These are phyloP conservation scores for Amorpha juglandis DNA, from an alignment of 2,888 invertebrate genomes.

Conservation along the genomic window DNA sequence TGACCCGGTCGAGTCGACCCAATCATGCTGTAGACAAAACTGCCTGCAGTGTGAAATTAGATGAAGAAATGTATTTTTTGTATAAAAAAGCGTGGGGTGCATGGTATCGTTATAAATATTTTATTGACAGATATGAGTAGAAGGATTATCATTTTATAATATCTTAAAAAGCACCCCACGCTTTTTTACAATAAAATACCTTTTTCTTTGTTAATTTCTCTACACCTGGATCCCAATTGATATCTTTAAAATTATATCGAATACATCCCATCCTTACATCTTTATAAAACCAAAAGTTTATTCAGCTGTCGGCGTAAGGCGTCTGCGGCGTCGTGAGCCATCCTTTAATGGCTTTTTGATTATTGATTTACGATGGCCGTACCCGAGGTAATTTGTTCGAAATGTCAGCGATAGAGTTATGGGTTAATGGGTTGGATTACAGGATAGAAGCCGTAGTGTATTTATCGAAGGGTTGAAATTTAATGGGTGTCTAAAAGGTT, in stretches of 20 bases:
- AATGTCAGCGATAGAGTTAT: slow-evolving; percentile 23
- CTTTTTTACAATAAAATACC: too few species aligned
- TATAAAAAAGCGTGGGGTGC: too few species aligned
- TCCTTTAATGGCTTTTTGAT: slow-evolving; percentile 36
- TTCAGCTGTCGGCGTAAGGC: slow-evolving; percentile 35
- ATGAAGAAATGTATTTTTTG: too few species aligned
- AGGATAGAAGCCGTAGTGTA: background rate
- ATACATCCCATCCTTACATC: slow-evolving; percentile 36
- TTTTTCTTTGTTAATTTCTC: too few species aligned
- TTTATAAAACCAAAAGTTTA: slow-evolving; percentile 40
- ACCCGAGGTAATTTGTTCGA: slow-evolving; percentile 25
- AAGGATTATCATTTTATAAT: too few species aligned
- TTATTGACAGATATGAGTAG: too few species aligned
- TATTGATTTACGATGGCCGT: slow-evolving; percentile 34
- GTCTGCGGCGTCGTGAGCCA: slow-evolving; percentile 14
- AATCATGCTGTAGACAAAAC: too few species aligned
- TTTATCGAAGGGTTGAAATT: slow-evolving; percentile 7
- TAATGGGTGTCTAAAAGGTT: slow-evolving; percentile 5
- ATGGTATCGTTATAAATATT: too few species aligned
- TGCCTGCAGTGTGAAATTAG: too few species aligned
- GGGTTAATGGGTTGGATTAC: slow-evolving; percentile 14
- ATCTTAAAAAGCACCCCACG: too few species aligned
- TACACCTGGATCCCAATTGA: background rate
- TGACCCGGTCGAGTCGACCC: too few species aligned
- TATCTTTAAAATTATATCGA: background rate